phyloP scores from a whole-genome alignment of 2,113 vertebrate species.

The Chrysemys picta region DNA sequence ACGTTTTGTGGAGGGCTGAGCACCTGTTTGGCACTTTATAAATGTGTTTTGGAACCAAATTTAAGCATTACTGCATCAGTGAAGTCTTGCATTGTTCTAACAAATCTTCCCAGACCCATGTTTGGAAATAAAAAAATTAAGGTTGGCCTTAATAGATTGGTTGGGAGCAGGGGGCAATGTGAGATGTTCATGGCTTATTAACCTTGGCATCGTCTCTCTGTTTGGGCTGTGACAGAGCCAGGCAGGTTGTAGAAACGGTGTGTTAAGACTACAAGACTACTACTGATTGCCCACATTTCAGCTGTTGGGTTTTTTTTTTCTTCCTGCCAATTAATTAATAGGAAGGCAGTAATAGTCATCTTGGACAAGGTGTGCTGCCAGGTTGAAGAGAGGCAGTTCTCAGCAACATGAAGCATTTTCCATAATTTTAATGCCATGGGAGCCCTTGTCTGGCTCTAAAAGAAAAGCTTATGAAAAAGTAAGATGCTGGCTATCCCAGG shows the following conservation, averaged over 20 bases:
- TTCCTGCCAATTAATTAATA: slow-evolving; percentile 2
- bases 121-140: not conserved
- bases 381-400: not conserved
- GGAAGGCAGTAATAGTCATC: slow-evolving; percentile 43
- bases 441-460: not conserved
- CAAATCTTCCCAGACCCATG: not conserved
- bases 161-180: not conserved
- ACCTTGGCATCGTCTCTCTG: not conserved
- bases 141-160: not conserved
- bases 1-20: not conserved
- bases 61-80: not conserved
- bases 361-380: slow-evolving; percentile 30
- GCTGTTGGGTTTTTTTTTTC: slow-evolving; percentile 2
- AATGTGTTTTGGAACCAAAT: not conserved
- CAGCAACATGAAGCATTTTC: not conserved
- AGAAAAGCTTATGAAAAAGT: not conserved
- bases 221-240: not conserved
- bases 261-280: not conserved
- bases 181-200: not conserved
- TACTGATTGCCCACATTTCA: not conserved
- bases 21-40: not conserved
- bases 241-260: not conserved
- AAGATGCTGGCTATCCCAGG: not conserved
- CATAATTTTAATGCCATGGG: not conserved
- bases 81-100: not conserved